Evolutionary conservation across 1,140 invertebrate genomes (phyloP).

Genomic region (Dryas iulia): DNA sequence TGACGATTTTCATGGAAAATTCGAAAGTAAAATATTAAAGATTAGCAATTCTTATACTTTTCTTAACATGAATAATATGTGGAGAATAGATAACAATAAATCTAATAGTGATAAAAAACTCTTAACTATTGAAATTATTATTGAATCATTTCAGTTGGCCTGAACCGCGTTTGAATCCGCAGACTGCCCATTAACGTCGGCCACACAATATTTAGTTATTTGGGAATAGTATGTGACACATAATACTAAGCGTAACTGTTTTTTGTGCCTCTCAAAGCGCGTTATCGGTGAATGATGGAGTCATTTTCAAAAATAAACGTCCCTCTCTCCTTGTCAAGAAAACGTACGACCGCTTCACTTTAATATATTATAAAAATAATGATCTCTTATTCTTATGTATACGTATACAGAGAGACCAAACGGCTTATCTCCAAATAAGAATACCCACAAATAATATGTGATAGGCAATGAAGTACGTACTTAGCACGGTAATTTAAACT

Average conservation of each 20-base stretch:
- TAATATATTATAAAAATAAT: slow-evolving; percentile 77
- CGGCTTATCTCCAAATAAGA: slow-evolving; percentile 59
- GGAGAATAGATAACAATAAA: neutral
- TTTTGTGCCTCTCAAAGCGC: slow-evolving; percentile 60
- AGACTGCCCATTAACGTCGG: slow-evolving; percentile 51
- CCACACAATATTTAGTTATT: slow-evolving; percentile 71
- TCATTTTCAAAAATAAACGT: slow-evolving; percentile 78
- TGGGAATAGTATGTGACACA: slow-evolving; percentile 60
- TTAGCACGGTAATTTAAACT: slow-evolving; percentile 59
- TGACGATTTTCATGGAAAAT: no score
- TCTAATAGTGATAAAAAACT: neutral
- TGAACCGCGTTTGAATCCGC: slow-evolving; percentile 53
- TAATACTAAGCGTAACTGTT: slow-evolving; percentile 58
- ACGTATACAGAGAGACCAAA: slow-evolving; percentile 21
- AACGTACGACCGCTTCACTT: slow-evolving; percentile 68
- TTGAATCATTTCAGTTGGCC: slow-evolving; percentile 26
- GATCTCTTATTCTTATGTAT: slow-evolving; percentile 46
- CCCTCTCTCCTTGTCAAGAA: slow-evolving; percentile 55
- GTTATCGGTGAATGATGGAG: slow-evolving; percentile 76
- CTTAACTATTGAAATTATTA: slow-evolving; percentile 33
- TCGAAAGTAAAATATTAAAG: no score
- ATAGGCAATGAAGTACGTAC: slow-evolving; percentile 69
- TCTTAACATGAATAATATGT: no score
- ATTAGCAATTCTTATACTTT: no score
- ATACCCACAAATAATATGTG: slow-evolving; percentile 63